Conservation (phyloP, 2,113 vertebrate genomes). For the Protobothrops flavoviridis region DNA sequence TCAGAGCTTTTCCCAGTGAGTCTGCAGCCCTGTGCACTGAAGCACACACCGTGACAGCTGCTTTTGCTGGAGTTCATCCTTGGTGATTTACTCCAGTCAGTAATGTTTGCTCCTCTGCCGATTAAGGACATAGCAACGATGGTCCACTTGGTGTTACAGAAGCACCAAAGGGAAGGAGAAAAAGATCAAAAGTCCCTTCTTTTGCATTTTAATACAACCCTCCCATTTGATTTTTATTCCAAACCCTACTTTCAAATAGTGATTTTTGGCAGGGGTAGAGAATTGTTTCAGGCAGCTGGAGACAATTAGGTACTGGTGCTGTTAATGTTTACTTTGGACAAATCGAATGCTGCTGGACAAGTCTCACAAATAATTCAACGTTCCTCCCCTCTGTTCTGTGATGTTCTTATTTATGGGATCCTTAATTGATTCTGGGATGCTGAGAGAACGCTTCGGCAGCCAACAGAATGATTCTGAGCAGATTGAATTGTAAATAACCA, state of each 20-base stretch:
- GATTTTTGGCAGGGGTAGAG: background rate
- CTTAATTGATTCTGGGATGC: conserved; percentile 55
- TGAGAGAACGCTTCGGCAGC: conserved; percentile 54
- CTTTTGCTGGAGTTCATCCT: background rate
- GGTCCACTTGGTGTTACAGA: background rate
- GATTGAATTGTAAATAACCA: conserved; percentile 66
- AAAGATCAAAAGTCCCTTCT: background rate
- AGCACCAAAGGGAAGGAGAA: background rate
- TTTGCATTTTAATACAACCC: background rate
- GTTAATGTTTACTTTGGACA: conserved; percentile 38
- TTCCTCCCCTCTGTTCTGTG: conserved; percentile 36
- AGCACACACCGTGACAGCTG: background rate
- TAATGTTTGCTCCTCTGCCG: background rate
- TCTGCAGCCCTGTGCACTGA: background rate
- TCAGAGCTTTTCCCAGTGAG: background rate
- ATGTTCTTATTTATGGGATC: conserved; percentile 44
- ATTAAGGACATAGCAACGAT: background rate
- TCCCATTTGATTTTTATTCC: background rate
- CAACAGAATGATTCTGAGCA: conserved; percentile 37
- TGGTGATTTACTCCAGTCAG: background rate
- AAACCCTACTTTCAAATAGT: background rate
- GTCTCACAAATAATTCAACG: conserved; percentile 40
- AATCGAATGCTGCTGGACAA: conserved; percentile 36
- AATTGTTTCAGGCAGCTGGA: conserved; percentile 27
- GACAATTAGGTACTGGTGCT: conserved; percentile 2